Evolutionary conservation across 2,888 invertebrate species (phyloP), one percentile per base, ranked within the genome.

Genomic region (Seira sanloemensis): DNA sequence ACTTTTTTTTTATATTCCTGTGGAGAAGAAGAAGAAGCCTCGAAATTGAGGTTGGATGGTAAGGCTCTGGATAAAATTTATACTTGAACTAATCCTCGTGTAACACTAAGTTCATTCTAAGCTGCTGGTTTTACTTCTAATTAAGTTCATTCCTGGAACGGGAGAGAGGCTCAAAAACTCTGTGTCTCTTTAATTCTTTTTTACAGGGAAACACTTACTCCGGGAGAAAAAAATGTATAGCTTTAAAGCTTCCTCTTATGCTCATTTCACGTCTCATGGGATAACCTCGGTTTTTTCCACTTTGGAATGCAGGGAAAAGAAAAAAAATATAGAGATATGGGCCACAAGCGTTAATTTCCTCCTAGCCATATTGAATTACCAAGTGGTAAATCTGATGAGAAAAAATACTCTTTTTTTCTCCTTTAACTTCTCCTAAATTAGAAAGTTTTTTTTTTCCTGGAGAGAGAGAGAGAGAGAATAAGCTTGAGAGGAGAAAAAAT

Each of bases 311-410:
- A 50, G 18, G 23, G 71, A 25, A 26, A 46, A 74, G 37, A 74
- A 74, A 62, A 24, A 77, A 86, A 86, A 86, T 86, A 88, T n/a
- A n/a, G n/a, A n/a, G n/a, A n/a, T 86, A 88, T 87, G 87, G 86
- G 84, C 82, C 87, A 88, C 86, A 86, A 87, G 88, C 87, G 87
- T 87, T 88, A 88, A 88, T 88, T 87, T 88, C 86, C 87, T 87
- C 87, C 86, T 78, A 86, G 86, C 86, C 86, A 88, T 88, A 88
- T 87, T 87, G 86, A 87, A 87, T 87, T 87, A 87, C 88, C 86
- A 82, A 79, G 80, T 81, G 85, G 80, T 85, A 86, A 86, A 86
- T 86, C 86, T 83, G 77, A 86, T 78, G 84, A 71, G 84, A 75
- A 84, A 84, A 83, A 83, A 73, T 54, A 54, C 69, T 78, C 72